These are phyloP conservation scores for Polietes domitor DNA, from an alignment of 2,888 invertebrate genomes.

Conservation along the genomic window DNA sequence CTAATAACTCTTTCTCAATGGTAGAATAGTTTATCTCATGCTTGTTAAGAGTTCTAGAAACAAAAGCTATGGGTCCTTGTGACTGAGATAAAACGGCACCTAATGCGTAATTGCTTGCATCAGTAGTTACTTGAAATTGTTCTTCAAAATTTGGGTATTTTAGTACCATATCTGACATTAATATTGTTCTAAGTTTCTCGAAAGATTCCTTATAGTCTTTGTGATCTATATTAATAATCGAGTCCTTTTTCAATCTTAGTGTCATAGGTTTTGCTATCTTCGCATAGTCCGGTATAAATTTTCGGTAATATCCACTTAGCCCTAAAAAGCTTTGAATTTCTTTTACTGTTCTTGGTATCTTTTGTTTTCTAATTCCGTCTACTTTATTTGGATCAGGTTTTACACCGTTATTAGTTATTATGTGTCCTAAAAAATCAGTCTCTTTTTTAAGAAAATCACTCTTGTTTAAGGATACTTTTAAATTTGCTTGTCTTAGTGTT, in stretches of 20 bases:
- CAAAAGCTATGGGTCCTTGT: constrained; percentile 69
- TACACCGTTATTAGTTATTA: constrained; percentile 71
- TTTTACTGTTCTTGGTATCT: constrained; percentile 70
- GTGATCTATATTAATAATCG: constrained; percentile 48
- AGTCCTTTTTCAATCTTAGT: constrained; percentile 55
- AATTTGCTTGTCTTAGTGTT: constrained; percentile 40
- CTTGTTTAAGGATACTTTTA: constrained; percentile 55
- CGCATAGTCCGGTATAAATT: constrained; percentile 66
- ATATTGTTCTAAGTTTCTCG: constrained; percentile 47
- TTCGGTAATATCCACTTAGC: constrained; percentile 68
- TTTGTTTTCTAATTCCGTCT: constrained; percentile 55
- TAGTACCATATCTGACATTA: constrained; percentile 67
- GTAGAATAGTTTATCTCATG: constrained; percentile 64
- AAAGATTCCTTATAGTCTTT: constrained; percentile 45
- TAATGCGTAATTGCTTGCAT: background rate
- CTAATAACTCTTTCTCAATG: constrained; percentile 65
- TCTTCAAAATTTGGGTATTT: constrained; percentile 68
- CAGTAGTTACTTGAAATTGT: constrained; percentile 68
- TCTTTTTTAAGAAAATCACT: constrained; percentile 50
- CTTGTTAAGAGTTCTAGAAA: constrained; percentile 68
- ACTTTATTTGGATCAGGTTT: constrained; percentile 75
- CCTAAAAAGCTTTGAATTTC: constrained; percentile 72
- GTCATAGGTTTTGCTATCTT: constrained; percentile 64
- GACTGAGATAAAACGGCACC: background rate
- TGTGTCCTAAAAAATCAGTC: constrained; percentile 46